These are phyloP conservation scores for Rhegmatorhina hoffmannsi DNA, from an alignment of 2,113 vertebrate species.

Conservation along the genomic window DNA sequence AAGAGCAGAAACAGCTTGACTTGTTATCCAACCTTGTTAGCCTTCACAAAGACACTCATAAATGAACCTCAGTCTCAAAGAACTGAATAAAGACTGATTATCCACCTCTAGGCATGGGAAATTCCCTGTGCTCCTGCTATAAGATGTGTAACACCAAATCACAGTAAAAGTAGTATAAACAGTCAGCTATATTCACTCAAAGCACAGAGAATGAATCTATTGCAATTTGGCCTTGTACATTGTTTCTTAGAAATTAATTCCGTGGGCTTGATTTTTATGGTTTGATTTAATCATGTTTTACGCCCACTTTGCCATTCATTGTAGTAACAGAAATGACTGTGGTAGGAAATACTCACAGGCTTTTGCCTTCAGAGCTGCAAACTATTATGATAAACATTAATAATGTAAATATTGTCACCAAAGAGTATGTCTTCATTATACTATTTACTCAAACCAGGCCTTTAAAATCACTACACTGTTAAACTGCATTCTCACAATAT, in stretches of 20 bases:
- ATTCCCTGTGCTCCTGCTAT: slow-evolving; percentile 1
- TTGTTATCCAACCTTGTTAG: neutral
- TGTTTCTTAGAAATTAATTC: slow-evolving; percentile 35
- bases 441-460: neutral
- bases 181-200: slow-evolving; percentile 12
- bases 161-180: slow-evolving; percentile 9
- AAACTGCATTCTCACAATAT: neutral
- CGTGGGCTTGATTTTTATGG: neutral
- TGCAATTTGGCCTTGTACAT: neutral
- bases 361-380: slow-evolving; percentile 33
- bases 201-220: slow-evolving; percentile 3
- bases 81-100: slow-evolving; percentile 34
- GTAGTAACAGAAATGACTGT: slow-evolving; percentile 19
- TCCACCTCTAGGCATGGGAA: neutral
- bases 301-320: slow-evolving; percentile 33
- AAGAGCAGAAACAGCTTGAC: neutral
- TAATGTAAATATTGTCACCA: neutral
- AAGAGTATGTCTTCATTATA: neutral
- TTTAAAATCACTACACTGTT: neutral
- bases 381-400: neutral
- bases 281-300: slow-evolving; percentile 42
- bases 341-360: slow-evolving; percentile 5
- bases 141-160: neutral
- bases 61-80: slow-evolving; percentile 8
- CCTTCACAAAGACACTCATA: neutral